Base-by-base conservation (phyloP, 2,888 invertebrate species). In the Stictocephala bisonia region DNA sequence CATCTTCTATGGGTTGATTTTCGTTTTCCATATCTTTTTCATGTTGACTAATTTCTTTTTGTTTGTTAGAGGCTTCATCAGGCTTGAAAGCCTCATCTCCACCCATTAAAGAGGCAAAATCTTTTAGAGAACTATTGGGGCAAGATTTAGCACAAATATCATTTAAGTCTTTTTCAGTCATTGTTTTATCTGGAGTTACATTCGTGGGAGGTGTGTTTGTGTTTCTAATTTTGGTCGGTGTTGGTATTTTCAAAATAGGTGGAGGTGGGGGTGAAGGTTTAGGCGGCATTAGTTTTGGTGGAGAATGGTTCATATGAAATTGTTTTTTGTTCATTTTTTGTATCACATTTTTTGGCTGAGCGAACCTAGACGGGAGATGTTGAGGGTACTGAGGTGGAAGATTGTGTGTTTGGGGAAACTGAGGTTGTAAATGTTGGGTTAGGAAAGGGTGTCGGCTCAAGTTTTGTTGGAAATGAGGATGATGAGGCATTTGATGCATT, bases 21-120 rank as follows among this genome's bases (percentile, higher is more conserved):
- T 56, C 56, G 31, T 22, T 31, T 56, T 15, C 31, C 56, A 29
- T 15, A 6, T 56, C 11, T 29, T 18, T 31, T 13, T n/a, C 9
- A 6, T 13, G 27, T 4, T n/a, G 24, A 18, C 53, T 22, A 24
- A 35, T 35, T 35, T 9, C 11, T 35, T 35, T 9, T 35, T 35
- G 11, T n/a, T 24, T 51, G n/a, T 51, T 51, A n/a, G 24, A 26
- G 27, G 50, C 72, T 22, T 29, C 53, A 3, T 35, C 53, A 11
- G 72, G 66, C 44, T 53, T 72, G 27, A 72, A 72, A 27, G 75
- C 74, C 41, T 77, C 79, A 50, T 77, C 77, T 11, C 77, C 78
- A 40, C 80, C 80, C 64, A 81, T 82, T 18, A 86, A 78, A 44
- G 87, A 86, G 3, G 88, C 88, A 75, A 89, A 87, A 79, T 89